A percentile compares a stretch with the other conserved stretches of the same genome.
These are phyloP conservation scores for Eupithecia subfuscata DNA, from an alignment of 2,888 invertebrate species.

Conservation along the genomic window DNA sequence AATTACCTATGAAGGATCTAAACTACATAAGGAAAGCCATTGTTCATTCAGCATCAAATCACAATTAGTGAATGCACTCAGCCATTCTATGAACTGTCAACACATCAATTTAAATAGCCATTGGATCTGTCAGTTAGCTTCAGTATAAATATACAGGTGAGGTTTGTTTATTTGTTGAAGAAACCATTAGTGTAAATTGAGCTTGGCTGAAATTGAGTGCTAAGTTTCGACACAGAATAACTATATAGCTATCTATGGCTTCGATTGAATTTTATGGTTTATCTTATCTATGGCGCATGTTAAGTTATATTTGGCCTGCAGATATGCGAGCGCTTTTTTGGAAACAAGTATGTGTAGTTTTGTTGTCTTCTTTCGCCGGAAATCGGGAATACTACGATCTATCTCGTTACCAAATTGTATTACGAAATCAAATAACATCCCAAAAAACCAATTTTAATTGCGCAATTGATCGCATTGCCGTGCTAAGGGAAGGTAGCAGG, in stretches of 20 bases:
- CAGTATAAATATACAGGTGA: not conserved
- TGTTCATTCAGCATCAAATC: constrained; percentile 1
- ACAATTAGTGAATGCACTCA: constrained; percentile 3
- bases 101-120: not conserved
- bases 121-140: not conserved
- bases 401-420: too few relatives aligned
- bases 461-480: too few relatives aligned
- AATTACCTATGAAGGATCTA: not conserved
- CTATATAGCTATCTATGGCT: not conserved
- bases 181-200: not conserved
- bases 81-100: constrained; percentile 3
- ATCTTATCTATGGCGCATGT: too few relatives aligned
- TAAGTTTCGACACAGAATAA: not conserved
- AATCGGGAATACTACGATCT: too few relatives aligned
- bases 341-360: too few relatives aligned
- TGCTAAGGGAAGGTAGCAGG: too few relatives aligned
- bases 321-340: too few relatives aligned
- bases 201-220: not conserved
- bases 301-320: too few relatives aligned
- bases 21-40: not conserved
- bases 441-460: too few relatives aligned
- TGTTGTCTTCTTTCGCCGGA: too few relatives aligned
- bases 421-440: too few relatives aligned
- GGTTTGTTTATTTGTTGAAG: not conserved
- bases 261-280: too few relatives aligned